Percentiles rank a stretch among this genome's conserved stretches.
Evolutionary conservation across 2,797 vertebrate genomes (phyloP).

Genomic region (Toxotes lorentzi): DNA sequence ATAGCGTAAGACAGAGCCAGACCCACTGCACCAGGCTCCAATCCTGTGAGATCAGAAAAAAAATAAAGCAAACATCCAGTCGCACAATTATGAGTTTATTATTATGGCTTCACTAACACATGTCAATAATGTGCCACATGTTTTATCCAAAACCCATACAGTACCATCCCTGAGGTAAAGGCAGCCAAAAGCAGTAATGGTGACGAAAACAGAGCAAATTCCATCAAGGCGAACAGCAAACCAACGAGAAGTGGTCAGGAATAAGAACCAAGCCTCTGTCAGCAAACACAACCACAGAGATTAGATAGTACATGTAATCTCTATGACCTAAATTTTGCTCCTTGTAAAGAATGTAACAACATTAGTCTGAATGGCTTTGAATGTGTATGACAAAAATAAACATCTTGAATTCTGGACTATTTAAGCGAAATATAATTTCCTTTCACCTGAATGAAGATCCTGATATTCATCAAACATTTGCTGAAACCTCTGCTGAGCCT

Average conservation of each 20-base stretch:
- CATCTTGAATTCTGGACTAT: not conserved
- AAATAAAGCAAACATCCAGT: constrained; percentile 10
- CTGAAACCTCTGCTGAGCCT: constrained; percentile 91
- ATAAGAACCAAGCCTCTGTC: constrained; percentile 95
- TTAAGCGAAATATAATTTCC: not conserved
- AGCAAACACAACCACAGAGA: constrained; percentile 20
- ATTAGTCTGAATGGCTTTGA: not conserved
- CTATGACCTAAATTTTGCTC: not conserved
- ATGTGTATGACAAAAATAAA: not conserved
- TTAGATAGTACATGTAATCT: not conserved
- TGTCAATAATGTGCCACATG: not conserved
- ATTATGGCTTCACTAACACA: not conserved
- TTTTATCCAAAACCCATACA: constrained; percentile 53
- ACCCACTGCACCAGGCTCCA: constrained; percentile 93
- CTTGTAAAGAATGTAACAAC: not conserved
- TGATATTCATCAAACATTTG: constrained; percentile 92
- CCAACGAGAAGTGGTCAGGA: constrained; percentile 95
- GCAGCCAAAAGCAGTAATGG: constrained; percentile 89
- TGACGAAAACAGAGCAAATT: constrained; percentile 94
- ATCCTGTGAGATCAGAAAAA: constrained; percentile 63
- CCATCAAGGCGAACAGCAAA: constrained; percentile 94
- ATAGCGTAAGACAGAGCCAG: constrained; percentile 92
- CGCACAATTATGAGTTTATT: not conserved
- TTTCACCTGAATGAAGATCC: constrained; percentile 93
- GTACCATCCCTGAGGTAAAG: constrained; percentile 91